Percentiles rank a stretch among this genome's conserved stretches.
These are phyloP conservation scores for Listronotus bonariensis DNA, from an alignment of 1,140 invertebrate genomes.

Conservation along the genomic window DNA sequence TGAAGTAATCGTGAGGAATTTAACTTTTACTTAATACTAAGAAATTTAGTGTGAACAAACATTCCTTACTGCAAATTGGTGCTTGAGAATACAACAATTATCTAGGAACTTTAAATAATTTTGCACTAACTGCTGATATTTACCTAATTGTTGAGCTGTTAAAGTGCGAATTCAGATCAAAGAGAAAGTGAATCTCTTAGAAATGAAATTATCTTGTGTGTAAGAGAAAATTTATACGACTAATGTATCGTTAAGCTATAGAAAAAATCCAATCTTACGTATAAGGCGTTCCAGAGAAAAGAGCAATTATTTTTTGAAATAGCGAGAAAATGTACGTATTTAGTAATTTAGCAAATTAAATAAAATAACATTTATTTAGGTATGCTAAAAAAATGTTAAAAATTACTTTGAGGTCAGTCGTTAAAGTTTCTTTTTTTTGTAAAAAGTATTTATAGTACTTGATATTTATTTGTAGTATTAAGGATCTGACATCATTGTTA, in stretches of 20 bases:
- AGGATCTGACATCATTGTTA: too few relatives aligned
- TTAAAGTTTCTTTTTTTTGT: too few relatives aligned
- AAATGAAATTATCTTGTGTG: conserved; percentile 7
- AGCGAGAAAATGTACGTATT: too few relatives aligned
- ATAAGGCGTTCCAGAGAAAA: too few relatives aligned
- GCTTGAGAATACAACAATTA: conserved; percentile 2
- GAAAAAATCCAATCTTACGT: not conserved
- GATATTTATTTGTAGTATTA: too few relatives aligned
- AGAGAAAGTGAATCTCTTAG: conserved; percentile 13
- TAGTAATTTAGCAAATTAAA: too few relatives aligned
- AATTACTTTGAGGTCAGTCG: too few relatives aligned
- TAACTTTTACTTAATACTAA: conserved; percentile 10
- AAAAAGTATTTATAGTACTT: too few relatives aligned
- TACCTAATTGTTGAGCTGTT: not conserved
- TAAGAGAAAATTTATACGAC: not conserved
- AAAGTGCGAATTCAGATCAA: conserved; percentile 1
- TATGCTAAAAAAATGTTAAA: too few relatives aligned
- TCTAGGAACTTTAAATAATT: conserved; percentile 6
- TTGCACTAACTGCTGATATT: not conserved
- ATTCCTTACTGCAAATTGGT: not conserved
- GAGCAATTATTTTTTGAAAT: too few relatives aligned
- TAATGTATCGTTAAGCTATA: not conserved
- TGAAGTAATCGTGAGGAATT: not conserved
- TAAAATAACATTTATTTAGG: too few relatives aligned
- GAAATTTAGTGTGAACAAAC: conserved; percentile 5